Evolutionary conservation across 2,797 vertebrate genomes (phyloP).

Genomic region (Emys orbicularis): DNA sequence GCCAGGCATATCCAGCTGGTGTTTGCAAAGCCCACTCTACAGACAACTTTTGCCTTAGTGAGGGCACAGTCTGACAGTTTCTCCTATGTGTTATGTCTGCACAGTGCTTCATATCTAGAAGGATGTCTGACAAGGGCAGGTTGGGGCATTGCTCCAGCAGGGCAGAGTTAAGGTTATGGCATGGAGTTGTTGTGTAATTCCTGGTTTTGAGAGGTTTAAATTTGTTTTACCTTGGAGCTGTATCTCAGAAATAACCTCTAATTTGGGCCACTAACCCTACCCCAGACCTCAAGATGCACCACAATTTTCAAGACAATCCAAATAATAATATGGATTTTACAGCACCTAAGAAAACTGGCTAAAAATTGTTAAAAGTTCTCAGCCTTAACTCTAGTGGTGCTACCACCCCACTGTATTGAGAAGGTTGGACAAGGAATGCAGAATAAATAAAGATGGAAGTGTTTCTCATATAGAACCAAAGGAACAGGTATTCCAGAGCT

Average conservation of each 20-base stretch:
- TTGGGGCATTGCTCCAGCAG: background rate
- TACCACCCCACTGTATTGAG: background rate
- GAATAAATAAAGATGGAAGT: background rate
- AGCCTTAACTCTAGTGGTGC: too few relatives aligned
- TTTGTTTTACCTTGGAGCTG: rapidly evolving
- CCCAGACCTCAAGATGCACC: background rate
- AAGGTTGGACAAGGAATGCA: background rate
- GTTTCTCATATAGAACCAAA: background rate
- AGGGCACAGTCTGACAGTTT: too few relatives aligned
- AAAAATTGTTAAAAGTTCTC: background rate
- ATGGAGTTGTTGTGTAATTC: background rate
- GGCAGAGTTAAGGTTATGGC: background rate
- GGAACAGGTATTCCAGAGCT: background rate
- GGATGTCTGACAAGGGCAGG: background rate
- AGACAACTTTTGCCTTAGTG: too few relatives aligned
- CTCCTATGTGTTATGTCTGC: too few relatives aligned
- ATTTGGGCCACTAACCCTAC: rapidly evolving
- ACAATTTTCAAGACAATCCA: rapidly evolving
- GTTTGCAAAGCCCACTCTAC: too few relatives aligned
- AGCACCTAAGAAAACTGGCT: rapidly evolving
- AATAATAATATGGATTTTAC: rapidly evolving
- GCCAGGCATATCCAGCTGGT: too few relatives aligned
- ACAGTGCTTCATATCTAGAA: too few relatives aligned
- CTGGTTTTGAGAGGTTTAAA: background rate
- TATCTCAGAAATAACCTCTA: rapidly evolving